A percentile compares a stretch with the other conserved stretches of the same genome.
These are phyloP conservation scores for Misgurnus mizolepis DNA, from an alignment of 2,113 vertebrate species.

Conservation along the genomic window DNA sequence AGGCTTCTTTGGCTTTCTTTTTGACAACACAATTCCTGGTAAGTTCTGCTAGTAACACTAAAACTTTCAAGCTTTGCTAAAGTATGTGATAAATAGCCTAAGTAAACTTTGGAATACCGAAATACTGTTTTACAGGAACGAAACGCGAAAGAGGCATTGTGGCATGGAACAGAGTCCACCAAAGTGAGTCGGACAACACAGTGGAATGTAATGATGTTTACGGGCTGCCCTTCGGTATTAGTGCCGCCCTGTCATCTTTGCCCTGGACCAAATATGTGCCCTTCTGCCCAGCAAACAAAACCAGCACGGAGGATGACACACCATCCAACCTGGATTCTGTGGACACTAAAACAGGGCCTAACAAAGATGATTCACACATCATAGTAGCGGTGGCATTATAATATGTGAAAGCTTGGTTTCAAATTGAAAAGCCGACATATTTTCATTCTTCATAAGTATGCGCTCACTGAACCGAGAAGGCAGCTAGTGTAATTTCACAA, in stretches of 20 bases:
- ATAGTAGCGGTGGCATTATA: conserved; percentile 61
- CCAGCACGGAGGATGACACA: background rate
- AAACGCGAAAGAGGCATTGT: conserved; percentile 85
- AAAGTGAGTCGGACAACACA: conserved; percentile 65
- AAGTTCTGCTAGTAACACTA: conserved; percentile 47
- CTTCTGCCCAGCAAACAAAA: conserved; percentile 76
- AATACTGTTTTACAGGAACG: conserved; percentile 73
- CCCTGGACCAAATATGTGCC: conserved; percentile 79
- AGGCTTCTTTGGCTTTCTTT: conserved; percentile 87
- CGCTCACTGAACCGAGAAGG: conserved; percentile 3
- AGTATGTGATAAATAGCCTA: background rate
- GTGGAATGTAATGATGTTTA: conserved; percentile 77
- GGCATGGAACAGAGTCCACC: conserved; percentile 80
- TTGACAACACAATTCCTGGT: conserved; percentile 97
- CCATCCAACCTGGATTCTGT: conserved; percentile 33
- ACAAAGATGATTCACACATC: conserved; percentile 58
- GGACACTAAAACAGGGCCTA: conserved; percentile 56
- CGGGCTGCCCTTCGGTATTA: conserved; percentile 84
- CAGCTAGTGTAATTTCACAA: background rate
- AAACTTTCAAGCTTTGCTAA: too few relatives aligned
- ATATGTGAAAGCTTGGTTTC: conserved; percentile 27
- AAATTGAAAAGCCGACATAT: too few relatives aligned
- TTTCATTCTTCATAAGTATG: too few relatives aligned
- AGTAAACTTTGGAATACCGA: background rate
- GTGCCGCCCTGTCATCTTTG: conserved; percentile 67